Evolutionary conservation across 2,113 vertebrate genomes (phyloP).

Genomic region (Galeopterus variegatus): DNA sequence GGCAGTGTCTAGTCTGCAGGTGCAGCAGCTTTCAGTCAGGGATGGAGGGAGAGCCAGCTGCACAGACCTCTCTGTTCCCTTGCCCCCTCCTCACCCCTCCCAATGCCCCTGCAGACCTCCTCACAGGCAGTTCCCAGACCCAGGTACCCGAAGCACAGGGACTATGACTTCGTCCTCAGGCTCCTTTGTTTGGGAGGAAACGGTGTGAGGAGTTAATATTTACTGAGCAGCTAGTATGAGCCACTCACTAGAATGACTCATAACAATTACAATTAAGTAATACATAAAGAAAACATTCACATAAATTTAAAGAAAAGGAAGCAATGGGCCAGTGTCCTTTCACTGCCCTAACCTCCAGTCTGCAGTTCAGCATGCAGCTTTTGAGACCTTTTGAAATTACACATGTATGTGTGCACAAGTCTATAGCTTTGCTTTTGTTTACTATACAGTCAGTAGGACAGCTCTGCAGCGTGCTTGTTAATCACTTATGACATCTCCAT

Average conservation of each 20-base stretch:
- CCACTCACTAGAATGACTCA: not conserved
- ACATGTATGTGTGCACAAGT: not conserved
- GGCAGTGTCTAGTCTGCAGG: not conserved
- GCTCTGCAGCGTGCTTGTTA: not conserved
- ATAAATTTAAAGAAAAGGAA: not conserved
- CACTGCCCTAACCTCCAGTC: not conserved
- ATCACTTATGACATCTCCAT: not conserved
- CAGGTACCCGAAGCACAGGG: too few species aligned
- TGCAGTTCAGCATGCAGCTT: not conserved
- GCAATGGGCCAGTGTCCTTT: not conserved
- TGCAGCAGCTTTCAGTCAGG: not conserved
- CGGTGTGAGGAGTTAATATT: not conserved
- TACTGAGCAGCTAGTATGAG: not conserved
- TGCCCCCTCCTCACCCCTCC: not conserved
- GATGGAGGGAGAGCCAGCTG: accelerated
- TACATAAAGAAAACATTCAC: not conserved
- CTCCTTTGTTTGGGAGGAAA: not conserved
- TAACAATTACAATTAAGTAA: not conserved
- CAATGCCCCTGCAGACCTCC: not conserved
- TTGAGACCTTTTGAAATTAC: not conserved
- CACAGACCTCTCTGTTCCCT: too few species aligned
- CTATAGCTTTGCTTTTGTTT: not conserved
- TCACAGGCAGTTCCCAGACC: not conserved
- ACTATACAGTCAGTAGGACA: not conserved
- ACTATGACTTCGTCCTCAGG: not conserved